Evolutionary conservation across 2,888 invertebrate species (phyloP), one percentile per base, ranked within the genome.

Genomic region (Tenthredo distinguenda): DNA sequence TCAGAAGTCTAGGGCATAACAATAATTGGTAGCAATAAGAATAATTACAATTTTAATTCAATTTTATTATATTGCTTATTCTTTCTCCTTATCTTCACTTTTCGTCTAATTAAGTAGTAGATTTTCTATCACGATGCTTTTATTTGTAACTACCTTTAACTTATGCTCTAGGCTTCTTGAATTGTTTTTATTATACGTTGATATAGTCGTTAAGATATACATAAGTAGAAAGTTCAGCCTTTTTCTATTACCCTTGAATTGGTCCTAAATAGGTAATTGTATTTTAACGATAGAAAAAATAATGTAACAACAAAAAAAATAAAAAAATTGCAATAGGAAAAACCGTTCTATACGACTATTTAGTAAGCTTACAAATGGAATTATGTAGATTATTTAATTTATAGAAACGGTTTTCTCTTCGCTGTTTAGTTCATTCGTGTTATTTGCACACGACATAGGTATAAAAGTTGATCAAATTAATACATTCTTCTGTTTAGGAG

Each of bases 161-260:
- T 81, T 62, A 81, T 81, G 40, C 81, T 81, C 62, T 40, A 50
- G 62, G 21, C 81, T 81, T 50, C 58, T 37, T 43, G 9, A 62
- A 58, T 18, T 9, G 40, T 62, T 62, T 40, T 62, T 34, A 68
- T 68, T 40, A 62, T 81, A 40, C 62, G 21, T 81, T 40, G 68
- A 68, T 68, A 71, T 71, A 83, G 68, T 83, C 83, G 68, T 68
- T 55, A 77, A 81, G 81, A 62, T 81, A 77, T n/a, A 86, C 83
- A 87, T 87, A 86, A 87, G 83, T 88, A 87, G 85, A 87, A 84
- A 87, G 85, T 87, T 88, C 88, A 88, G 88, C 88, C 88, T 88
- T 88, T 87, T 87, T 88, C 87, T 88, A 88, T 87, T 87, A 87
- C 86, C 87, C 87, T 86, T 81, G 65, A 84, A 84, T 87, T 87